Base-by-base conservation (phyloP, 1,140 invertebrate genomes). In the Hycleus phaleratus region DNA sequence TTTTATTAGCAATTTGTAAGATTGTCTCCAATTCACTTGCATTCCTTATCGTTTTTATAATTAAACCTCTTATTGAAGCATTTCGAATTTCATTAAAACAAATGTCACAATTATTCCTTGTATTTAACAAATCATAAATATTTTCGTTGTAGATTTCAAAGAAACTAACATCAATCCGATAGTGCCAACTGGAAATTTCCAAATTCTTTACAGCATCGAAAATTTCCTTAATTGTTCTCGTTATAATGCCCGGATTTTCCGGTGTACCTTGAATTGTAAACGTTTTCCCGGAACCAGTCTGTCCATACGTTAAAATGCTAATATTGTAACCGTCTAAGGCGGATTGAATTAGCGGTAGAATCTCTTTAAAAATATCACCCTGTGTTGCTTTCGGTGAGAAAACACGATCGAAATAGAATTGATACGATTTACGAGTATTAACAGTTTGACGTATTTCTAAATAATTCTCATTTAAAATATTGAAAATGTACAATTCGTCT, bases 251-350 rank as follows among this genome's bases (percentile, higher is more conserved):
- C 59, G 77, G 40, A 32, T 53, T 9, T 8, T 26, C 12, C 11
- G 18, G 3, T 32, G 51, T 74, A 25, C 87, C 85, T 68, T 87
- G 84, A 85, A 88, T 87, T 0, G 86, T 88, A 53, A 84, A 87
- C 56, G 92, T 95, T 79, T 96, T 96, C 1, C 93, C 93, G 67
- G 88, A 92, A 38, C 92, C 92, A 3, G 93, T 95, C 75, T 95
- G 93, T 0, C 93, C 93, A 75, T 96, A 96, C 4, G 93, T 93
- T 81, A 95, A 95, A 43, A 96, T 91, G 72, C 92, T 95, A 0
- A 95, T 91, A 75, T 96, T 95, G 68, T 94, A 95, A 0, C 93
- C 93, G 77, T 96, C 93, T 9, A 95, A 72, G 3, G 90, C 89
- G 12, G 88, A 91, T 72, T 94, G 85, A 32, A 87, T 83, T 59